Evolutionary conservation across 2,797 vertebrate genomes (phyloP).

Genomic region (Gymnopithys bicolor): DNA sequence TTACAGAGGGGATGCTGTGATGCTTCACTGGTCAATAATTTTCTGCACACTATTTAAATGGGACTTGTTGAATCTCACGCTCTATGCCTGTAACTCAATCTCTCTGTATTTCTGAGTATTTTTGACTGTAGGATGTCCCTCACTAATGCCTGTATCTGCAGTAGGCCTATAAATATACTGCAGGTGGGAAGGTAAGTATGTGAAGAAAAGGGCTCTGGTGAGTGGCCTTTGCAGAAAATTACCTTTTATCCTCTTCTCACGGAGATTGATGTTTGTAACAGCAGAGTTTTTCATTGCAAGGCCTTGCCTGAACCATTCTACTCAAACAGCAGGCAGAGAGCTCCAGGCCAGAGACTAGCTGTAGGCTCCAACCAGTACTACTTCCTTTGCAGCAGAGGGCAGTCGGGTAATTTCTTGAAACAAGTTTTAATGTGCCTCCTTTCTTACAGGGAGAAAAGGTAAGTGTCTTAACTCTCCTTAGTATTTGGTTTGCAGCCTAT

Average conservation of each 20-base stretch:
- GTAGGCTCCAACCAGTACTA: constrained; percentile 80
- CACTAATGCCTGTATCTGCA: constrained; percentile 93
- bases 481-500: constrained; percentile 83
- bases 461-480: constrained; percentile 65
- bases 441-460: constrained; percentile 66
- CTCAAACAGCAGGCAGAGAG: constrained; percentile 80
- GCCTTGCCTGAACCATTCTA: constrained; percentile 73
- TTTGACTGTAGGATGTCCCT: constrained; percentile 93
- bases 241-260: constrained; percentile 76
- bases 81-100: constrained; percentile 74
- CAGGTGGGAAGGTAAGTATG: constrained; percentile 92
- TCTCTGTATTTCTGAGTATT: constrained; percentile 88
- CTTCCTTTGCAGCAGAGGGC: constrained; percentile 79
- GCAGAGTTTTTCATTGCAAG: constrained; percentile 90
- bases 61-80: constrained; percentile 76
- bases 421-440: constrained; percentile 51
- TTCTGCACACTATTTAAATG: constrained; percentile 64
- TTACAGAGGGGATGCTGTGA: constrained; percentile 10
- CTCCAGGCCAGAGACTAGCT: constrained; percentile 83
- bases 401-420: constrained; percentile 77
- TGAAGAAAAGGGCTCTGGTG: constrained; percentile 91
- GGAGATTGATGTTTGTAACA: constrained; percentile 46
- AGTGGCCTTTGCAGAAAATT: constrained; percentile 86
- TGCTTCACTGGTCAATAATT: constrained; percentile 54
- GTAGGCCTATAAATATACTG: constrained; percentile 95